Evolutionary conservation across 2,888 invertebrate species (phyloP).

Genomic region (Suillia variegata): DNA sequence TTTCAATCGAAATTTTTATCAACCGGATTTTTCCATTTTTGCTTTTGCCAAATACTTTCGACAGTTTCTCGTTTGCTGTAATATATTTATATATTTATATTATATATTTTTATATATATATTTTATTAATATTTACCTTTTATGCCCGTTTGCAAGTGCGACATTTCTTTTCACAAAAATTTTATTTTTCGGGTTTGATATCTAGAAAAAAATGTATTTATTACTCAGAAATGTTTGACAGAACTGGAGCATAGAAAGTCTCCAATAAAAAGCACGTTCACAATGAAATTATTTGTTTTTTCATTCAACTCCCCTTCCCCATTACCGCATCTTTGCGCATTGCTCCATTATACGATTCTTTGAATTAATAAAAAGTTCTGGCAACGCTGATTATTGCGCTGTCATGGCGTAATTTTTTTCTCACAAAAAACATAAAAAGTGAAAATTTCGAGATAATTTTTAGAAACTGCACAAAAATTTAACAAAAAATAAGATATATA

Average conservation of each 20-base stretch:
- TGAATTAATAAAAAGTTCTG: no score
- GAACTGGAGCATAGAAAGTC: background rate
- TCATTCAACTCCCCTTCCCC: no score
- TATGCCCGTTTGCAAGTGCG: conserved; percentile 90
- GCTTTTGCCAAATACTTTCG: conserved; percentile 81
- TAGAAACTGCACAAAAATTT: background rate
- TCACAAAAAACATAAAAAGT: background rate
- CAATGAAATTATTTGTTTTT: no score
- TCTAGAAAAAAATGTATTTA: background rate
- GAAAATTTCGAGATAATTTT: background rate
- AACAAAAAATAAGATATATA: no score
- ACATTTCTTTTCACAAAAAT: conserved; percentile 66
- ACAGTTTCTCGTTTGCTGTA: conserved; percentile 82
- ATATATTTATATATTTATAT: no score
- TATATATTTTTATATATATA: no score
- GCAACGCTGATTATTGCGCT: no score
- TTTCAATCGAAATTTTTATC: conserved; percentile 83
- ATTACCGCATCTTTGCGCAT: no score
- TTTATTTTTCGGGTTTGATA: background rate
- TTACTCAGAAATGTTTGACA: background rate
- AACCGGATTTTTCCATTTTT: conserved; percentile 76
- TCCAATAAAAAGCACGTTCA: no score
- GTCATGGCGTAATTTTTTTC: background rate
- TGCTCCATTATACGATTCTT: no score
- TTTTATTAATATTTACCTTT: no score